Conservation (phyloP, 2,113 vertebrate species). For the Spilogale gracilis region DNA sequence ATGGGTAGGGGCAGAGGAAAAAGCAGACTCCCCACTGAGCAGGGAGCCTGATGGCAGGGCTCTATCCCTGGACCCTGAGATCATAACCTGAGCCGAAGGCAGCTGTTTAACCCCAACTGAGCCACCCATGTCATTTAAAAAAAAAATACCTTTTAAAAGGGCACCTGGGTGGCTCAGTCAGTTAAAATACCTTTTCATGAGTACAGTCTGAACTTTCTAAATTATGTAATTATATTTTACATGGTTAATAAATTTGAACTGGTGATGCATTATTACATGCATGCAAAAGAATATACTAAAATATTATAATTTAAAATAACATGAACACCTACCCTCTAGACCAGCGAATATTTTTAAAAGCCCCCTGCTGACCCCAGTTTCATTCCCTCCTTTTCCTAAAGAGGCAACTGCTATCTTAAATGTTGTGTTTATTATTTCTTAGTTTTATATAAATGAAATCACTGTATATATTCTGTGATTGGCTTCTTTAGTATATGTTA, state of each 20-base stretch:
- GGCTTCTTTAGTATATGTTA: slow-evolving; percentile 13
- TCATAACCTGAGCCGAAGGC: background rate
- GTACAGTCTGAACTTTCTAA: background rate
- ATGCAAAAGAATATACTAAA: slow-evolving; percentile 13
- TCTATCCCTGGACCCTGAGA: background rate
- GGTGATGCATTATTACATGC: background rate
- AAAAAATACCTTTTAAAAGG: background rate
- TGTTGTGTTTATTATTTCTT: slow-evolving; percentile 14
- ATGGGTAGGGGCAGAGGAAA: background rate
- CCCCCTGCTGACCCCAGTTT: background rate
- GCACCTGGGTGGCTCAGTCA: background rate
- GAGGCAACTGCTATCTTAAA: background rate
- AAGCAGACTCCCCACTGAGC: background rate
- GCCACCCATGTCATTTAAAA: background rate
- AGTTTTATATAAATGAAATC: slow-evolving; percentile 1
- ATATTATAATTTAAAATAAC: slow-evolving; percentile 23
- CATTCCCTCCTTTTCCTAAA: background rate
- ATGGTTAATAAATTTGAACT: slow-evolving; percentile 14
- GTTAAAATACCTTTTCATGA: background rate
- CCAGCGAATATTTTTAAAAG: slow-evolving; percentile 16
- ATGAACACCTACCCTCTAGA: background rate
- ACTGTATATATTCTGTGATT: background rate
- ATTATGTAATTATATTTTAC: background rate
- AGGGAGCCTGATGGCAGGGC: too few species aligned
- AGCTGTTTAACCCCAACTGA: background rate